Evolutionary conservation across 1,140 invertebrate genomes (phyloP), one percentile per base, ranked within the genome.

Genomic region (Laupala kohalensis): DNA sequence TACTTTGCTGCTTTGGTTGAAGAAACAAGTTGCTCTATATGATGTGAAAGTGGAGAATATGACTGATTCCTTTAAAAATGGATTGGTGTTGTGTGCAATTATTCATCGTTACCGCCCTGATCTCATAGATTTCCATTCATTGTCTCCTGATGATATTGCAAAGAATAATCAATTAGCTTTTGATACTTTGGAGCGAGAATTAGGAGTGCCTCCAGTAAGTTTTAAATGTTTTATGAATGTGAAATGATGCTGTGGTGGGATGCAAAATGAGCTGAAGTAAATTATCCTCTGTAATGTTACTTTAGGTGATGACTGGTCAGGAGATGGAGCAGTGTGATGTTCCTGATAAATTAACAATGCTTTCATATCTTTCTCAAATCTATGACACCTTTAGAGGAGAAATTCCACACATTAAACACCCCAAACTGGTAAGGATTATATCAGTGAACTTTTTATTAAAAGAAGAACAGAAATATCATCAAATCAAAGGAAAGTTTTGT

Each of bases 101-200:
- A 87, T 95, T 74, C 86, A 90, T 79, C 88, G 90, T 75, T 96
- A 95, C 81, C 84, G 93, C 74, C 94, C 94, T n/a, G 91, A 95
- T 83, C 82, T 96, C 24, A 84, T 96, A 69, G 91, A 94, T 77
- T 90, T 89, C 76, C 80, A 83, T 74, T 83, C 85, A 30, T 80
- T 94, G 29, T 85, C 87, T 71, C 80, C 85, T 71, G 85, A 88
- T 69, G 88, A 91, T 75, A 79, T 79, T 26, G 78, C 84, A 15
- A 78, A 80, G 37, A 93, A 92, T 78, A 92, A 92, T 81, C 90
- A 94, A 78, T 76, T 92, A 70, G 92, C 91, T 23, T 94, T 94
- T 79, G 89, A 92, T 78, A 85, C 90, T 69, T 84, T 94, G 6
- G 90, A 94, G 77, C 86, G 86, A 65, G 92, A 94, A 79, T 77